These are phyloP conservation scores for Nymphalis io DNA, from an alignment of 1,140 invertebrate species.

Conservation along the genomic window DNA sequence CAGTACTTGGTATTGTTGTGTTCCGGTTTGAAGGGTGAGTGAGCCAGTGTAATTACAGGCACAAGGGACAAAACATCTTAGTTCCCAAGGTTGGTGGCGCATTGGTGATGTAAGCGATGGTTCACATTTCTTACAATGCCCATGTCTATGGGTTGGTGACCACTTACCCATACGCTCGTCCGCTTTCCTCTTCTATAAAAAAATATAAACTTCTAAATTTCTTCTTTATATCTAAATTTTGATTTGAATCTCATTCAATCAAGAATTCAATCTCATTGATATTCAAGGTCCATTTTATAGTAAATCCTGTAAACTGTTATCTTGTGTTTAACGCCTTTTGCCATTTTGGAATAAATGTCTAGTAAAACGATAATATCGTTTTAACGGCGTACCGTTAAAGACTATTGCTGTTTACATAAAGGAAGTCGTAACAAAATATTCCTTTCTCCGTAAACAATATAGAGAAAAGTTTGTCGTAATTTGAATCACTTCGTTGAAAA, in stretches of 20 bases:
- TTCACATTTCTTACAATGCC: too few species aligned
- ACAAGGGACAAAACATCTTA: too few species aligned
- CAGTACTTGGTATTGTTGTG: too few species aligned
- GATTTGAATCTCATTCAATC: constrained; percentile 6
- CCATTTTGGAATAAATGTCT: constrained; percentile 36
- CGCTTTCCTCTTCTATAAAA: too few species aligned
- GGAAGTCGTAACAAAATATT: constrained; percentile 39
- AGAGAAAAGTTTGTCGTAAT: constrained; percentile 33
- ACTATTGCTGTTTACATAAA: constrained; percentile 45
- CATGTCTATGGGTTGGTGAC: too few species aligned
- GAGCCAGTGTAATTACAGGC: too few species aligned
- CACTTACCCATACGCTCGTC: too few species aligned
- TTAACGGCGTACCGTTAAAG: constrained; percentile 44
- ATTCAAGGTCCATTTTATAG: constrained; percentile 27
- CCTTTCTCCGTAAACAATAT: constrained; percentile 40
- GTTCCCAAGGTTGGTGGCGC: too few species aligned
- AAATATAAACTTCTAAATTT: too few species aligned
- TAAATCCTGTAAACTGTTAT: constrained; percentile 37
- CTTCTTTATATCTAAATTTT: neutral
- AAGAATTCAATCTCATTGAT: constrained; percentile 22
- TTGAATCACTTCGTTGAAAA: constrained; percentile 34
- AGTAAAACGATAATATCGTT: constrained; percentile 45
- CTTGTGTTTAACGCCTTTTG: constrained; percentile 35
- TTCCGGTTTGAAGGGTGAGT: too few species aligned
- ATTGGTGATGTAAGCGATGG: too few species aligned